A percentile compares a stretch with the other conserved stretches of the same genome.
Conservation (phyloP, 2,797 vertebrate genomes). For the Diplodus sargus region DNA sequence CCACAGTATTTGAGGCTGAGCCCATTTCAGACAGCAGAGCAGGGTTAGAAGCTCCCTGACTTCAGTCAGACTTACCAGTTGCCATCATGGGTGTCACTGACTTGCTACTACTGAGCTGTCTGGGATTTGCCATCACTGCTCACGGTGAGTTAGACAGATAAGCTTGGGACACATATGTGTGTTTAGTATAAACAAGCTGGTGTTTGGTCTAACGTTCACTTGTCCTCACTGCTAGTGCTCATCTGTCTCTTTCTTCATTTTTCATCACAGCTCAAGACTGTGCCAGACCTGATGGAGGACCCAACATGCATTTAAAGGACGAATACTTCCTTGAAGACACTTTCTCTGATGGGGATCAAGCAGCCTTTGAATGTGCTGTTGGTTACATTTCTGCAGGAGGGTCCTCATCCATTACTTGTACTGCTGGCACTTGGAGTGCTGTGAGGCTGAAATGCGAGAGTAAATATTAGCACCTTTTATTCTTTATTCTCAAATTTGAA, state of each 20-base stretch:
- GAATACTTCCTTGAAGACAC: accelerated
- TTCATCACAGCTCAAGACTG: constrained; percentile 61
- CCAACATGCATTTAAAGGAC: constrained; percentile 27
- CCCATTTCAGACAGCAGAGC: too few relatives aligned
- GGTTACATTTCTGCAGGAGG: constrained; percentile 6
- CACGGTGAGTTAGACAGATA: constrained; percentile 57
- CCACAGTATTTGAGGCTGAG: too few relatives aligned
- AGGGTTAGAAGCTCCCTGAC: too few relatives aligned
- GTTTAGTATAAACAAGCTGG: not conserved
- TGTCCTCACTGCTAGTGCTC: too few relatives aligned
- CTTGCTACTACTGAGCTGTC: constrained; percentile 33
- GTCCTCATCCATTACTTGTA: constrained; percentile 5
- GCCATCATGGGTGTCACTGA: constrained; percentile 26
- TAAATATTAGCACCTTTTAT: constrained; percentile 53
- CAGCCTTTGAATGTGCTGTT: constrained; percentile 21
- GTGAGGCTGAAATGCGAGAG: constrained; percentile 53
- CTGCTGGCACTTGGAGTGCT: constrained; percentile 40
- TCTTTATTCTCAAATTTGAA: not conserved
- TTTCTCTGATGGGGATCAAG: constrained; percentile 10
- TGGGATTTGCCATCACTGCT: constrained; percentile 30
- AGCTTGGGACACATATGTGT: not conserved
- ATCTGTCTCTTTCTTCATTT: not conserved
- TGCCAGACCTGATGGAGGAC: not conserved
- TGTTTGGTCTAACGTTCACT: not conserved
- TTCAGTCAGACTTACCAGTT: not conserved